Percentiles rank a stretch among this genome's conserved stretches.
Evolutionary conservation across 2,797 vertebrate species (phyloP).

Genomic region (Pelochelys cantorii): DNA sequence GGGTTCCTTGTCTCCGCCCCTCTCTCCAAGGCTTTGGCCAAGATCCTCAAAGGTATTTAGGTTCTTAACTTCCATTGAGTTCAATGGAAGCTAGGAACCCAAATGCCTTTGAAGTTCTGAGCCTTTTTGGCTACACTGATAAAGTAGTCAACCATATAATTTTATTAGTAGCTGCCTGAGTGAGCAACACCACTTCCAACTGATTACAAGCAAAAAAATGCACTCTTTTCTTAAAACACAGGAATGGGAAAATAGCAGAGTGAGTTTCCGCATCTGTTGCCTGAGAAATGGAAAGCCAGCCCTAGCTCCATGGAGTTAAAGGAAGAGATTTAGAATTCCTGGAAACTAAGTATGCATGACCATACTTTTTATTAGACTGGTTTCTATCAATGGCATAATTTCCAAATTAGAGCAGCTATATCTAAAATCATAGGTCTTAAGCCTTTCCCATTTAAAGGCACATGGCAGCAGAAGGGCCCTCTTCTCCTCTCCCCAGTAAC

Average conservation of each 20-base stretch:
- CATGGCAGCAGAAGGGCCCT: not conserved
- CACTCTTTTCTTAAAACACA: not conserved
- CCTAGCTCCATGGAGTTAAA: not conserved
- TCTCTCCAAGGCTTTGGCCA: not conserved
- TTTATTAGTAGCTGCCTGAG: constrained; percentile 26
- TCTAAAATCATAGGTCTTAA: not conserved
- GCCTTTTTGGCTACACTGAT: not conserved
- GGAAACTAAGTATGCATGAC: constrained; percentile 56
- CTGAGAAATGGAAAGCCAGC: constrained; percentile 42
- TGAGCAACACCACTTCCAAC: constrained; percentile 23
- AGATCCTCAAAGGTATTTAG: not conserved
- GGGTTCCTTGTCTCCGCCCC: not conserved
- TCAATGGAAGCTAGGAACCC: not conserved
- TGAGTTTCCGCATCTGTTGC: not conserved
- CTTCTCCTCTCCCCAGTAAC: constrained; percentile 45
- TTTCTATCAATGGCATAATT: not conserved
- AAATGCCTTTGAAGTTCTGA: not conserved
- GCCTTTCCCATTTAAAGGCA: not conserved
- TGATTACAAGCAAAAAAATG: constrained; percentile 46
- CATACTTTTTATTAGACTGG: constrained; percentile 42
- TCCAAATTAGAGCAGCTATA: constrained; percentile 21
- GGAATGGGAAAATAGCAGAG: not conserved
- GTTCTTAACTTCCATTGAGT: not conserved
- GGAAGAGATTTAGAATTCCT: constrained; percentile 56
- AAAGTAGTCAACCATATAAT: not conserved